phyloP scores from a whole-genome alignment of 2,113 vertebrate species.

The Seriola dumerili region DNA sequence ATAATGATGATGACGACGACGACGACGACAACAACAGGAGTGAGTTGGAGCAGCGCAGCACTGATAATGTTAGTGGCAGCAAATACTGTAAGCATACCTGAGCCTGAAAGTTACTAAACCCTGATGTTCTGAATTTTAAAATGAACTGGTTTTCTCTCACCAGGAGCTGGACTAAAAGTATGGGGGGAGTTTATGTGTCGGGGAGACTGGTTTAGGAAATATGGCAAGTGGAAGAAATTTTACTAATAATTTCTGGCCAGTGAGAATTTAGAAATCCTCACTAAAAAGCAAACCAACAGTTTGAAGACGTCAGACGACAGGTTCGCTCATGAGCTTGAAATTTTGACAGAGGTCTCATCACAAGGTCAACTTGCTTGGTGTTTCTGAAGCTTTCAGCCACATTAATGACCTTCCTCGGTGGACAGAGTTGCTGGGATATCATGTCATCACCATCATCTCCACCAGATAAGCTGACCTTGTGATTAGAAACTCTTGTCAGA shows the following conservation, averaged over 20 bases:
- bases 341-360: neutral
- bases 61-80: conserved; percentile 65
- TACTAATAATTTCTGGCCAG: neutral
- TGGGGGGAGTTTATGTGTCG: neutral
- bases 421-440: too few relatives aligned
- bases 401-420: neutral
- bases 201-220: neutral
- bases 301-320: too few relatives aligned
- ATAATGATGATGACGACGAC: conserved; percentile 31
- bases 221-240: neutral
- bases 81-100: conserved; percentile 20
- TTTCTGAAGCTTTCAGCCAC: neutral
- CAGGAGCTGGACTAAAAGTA: conserved; percentile 2
- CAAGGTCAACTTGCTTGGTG: neutral
- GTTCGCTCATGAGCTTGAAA: neutral
- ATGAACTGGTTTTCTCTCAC: neutral
- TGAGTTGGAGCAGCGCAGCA: conserved; percentile 39
- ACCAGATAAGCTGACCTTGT: neutral
- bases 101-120: conserved; percentile 12
- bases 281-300: too few relatives aligned
- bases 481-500: neutral
- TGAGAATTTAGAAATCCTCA: neutral
- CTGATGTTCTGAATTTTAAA: neutral
- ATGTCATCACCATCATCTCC: too few relatives aligned
- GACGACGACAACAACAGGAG: conserved; percentile 38